phyloP scores from a whole-genome alignment of 2,113 vertebrate species.

The Platysternon megacephalum region DNA sequence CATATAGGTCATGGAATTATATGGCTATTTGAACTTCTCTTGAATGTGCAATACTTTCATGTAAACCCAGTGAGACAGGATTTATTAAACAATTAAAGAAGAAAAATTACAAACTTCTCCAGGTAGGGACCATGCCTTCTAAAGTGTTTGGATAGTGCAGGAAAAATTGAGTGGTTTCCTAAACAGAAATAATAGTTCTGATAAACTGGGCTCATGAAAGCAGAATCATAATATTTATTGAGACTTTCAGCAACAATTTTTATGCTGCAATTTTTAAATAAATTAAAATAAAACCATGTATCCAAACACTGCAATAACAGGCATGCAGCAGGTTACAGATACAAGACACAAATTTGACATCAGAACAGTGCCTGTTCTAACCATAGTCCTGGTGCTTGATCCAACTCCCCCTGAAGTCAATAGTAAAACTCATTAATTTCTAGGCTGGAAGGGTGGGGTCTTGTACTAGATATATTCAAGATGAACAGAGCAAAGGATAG shows the following conservation, averaged over 20 bases:
- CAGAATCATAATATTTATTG: constrained; percentile 58
- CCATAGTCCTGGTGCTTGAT: not conserved
- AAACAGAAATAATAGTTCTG: constrained; percentile 45
- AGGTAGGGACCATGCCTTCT: not conserved
- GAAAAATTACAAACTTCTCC: constrained; percentile 5
- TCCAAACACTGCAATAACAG: not conserved
- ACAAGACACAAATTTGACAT: not conserved
- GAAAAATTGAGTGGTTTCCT: constrained; percentile 42
- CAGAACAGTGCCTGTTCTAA: not conserved
- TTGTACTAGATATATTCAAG: not conserved
- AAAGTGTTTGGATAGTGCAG: not conserved
- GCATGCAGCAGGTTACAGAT: not conserved
- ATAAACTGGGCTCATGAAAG: constrained; percentile 19
- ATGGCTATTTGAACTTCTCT: not conserved
- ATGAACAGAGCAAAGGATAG: not conserved
- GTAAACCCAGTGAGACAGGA: not conserved
- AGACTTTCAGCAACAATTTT: constrained; percentile 21
- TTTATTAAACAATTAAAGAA: not conserved
- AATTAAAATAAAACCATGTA: not conserved
- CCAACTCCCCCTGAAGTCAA: not conserved
- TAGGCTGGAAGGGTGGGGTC: rapidly evolving
- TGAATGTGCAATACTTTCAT: not conserved
- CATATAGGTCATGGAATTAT: rapidly evolving
- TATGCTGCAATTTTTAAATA: not conserved
- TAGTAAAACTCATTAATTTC: not conserved